Percentiles rank a stretch among this genome's conserved stretches.
phyloP scores from a whole-genome alignment of 2,797 vertebrate genomes.

The Cynodonichthys magdalenae region DNA sequence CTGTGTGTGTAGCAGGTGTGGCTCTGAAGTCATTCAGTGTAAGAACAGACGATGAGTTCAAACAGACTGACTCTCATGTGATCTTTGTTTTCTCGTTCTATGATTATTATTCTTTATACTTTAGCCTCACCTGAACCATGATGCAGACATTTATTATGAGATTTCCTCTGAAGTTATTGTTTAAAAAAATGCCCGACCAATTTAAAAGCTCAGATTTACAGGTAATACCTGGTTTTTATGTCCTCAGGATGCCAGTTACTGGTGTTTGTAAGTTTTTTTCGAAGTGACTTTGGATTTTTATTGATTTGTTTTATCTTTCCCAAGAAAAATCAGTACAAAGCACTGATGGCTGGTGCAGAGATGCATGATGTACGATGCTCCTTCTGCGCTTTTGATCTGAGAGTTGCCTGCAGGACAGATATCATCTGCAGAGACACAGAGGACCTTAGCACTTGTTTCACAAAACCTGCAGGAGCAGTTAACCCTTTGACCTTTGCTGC shows the following conservation, averaged over 20 bases:
- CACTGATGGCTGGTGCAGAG: constrained; percentile 8
- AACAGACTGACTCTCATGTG: background rate
- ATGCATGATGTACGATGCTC: background rate
- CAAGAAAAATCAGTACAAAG: background rate
- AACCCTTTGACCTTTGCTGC: constrained; percentile 52
- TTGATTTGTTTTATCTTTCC: background rate
- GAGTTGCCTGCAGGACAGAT: constrained; percentile 27
- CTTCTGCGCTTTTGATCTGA: constrained; percentile 41
- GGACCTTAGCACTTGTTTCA: constrained; percentile 36
- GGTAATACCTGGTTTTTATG: background rate
- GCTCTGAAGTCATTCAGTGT: constrained; percentile 30
- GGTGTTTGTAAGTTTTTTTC: background rate
- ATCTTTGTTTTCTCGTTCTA: constrained; percentile 9
- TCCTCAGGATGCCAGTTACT: background rate
- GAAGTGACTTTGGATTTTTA: background rate
- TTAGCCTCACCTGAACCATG: background rate
- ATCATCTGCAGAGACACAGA: constrained; percentile 35
- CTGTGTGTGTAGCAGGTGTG: constrained; percentile 52
- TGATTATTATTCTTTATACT: constrained; percentile 1
- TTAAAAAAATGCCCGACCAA: background rate
- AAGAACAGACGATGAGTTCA: constrained; percentile 34
- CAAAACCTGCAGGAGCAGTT: constrained; percentile 51
- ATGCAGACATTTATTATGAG: background rate
- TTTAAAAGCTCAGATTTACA: background rate
- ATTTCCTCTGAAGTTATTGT: too few relatives aligned